A percentile compares a stretch with the other conserved stretches of the same genome.
These are phyloP conservation scores for Cerastoderma edule DNA, from an alignment of 2,888 invertebrate species.

Conservation along the genomic window DNA sequence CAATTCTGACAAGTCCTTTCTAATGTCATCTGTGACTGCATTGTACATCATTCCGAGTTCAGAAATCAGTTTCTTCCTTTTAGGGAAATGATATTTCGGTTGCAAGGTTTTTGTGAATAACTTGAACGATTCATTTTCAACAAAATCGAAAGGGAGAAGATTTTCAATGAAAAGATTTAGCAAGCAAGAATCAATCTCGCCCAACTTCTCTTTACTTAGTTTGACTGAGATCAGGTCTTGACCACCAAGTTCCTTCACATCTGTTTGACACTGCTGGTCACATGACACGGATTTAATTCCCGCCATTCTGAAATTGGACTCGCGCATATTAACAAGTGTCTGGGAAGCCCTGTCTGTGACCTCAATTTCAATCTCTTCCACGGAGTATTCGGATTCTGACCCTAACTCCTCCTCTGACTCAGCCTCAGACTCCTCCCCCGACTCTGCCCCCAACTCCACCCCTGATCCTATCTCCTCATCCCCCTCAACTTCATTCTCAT, in stretches of 20 bases:
- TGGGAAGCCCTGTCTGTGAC: slow-evolving; percentile 55
- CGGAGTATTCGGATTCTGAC: slow-evolving; percentile 34
- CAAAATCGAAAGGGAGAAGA: slow-evolving; percentile 49
- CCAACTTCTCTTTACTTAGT: slow-evolving; percentile 46
- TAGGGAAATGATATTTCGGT: slow-evolving; percentile 57
- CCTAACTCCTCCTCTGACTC: slow-evolving; percentile 43
- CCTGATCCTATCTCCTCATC: too few relatives aligned
- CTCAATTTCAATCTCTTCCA: slow-evolving; percentile 44
- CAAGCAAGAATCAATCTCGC: slow-evolving; percentile 50
- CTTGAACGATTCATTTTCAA: slow-evolving; percentile 56
- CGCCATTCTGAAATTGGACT: slow-evolving; percentile 33
- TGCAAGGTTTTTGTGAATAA: slow-evolving; percentile 51
- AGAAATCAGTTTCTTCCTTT: slow-evolving; percentile 52
- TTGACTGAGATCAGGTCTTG: slow-evolving; percentile 26
- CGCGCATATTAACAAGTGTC: slow-evolving; percentile 52
- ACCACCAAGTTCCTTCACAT: slow-evolving; percentile 16
- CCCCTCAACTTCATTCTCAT: slow-evolving; percentile 38
- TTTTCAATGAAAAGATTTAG: slow-evolving; percentile 54
- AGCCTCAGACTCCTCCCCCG: slow-evolving; percentile 44
- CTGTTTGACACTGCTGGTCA: slow-evolving; percentile 43
- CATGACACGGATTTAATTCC: slow-evolving; percentile 16
- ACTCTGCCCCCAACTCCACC: too few relatives aligned
- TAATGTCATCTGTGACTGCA: slow-evolving; percentile 32
- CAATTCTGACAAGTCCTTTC: slow-evolving; percentile 28
- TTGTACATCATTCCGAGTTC: slow-evolving; percentile 48